Conservation (phyloP, 2,113 vertebrate species). For the Periophthalmus modestus region DNA sequence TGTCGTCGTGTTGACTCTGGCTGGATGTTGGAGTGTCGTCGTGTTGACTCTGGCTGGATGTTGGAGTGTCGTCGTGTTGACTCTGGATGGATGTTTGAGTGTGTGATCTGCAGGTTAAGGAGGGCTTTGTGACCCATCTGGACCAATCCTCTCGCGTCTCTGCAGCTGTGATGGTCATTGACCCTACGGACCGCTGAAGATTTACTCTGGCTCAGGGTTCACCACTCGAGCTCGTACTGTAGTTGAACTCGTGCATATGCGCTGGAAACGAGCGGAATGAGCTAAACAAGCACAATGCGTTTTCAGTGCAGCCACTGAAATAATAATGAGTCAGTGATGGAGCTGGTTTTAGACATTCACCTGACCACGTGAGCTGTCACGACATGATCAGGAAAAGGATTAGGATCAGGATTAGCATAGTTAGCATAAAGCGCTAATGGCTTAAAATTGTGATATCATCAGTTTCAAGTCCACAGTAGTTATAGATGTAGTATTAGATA, state of each 20-base stretch:
- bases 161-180: conserved; percentile 43
- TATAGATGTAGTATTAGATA: too few species aligned
- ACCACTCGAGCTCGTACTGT: conserved; percentile 34
- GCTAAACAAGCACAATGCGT: not conserved
- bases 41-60: conserved; percentile 19
- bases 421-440: too few species aligned
- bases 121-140: conserved; percentile 69
- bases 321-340: too few species aligned
- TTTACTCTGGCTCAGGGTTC: conserved; percentile 2
- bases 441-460: too few species aligned
- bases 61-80: conserved; percentile 26
- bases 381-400: too few species aligned
- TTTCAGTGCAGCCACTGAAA: not conserved
- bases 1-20: too few species aligned
- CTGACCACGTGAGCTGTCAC: too few species aligned
- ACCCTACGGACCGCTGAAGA: conserved; percentile 25
- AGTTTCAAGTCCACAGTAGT: too few species aligned
- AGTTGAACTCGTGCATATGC: not conserved
- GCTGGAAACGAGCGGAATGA: not conserved
- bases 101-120: conserved; percentile 65
- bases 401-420: too few species aligned
- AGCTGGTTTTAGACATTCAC: too few species aligned
- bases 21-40: too few species aligned
- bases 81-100: conserved; percentile 3
- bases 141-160: conserved; percentile 40